Evolutionary conservation across 2,888 invertebrate species (phyloP).

Genomic region (Arctia plantaginis): DNA sequence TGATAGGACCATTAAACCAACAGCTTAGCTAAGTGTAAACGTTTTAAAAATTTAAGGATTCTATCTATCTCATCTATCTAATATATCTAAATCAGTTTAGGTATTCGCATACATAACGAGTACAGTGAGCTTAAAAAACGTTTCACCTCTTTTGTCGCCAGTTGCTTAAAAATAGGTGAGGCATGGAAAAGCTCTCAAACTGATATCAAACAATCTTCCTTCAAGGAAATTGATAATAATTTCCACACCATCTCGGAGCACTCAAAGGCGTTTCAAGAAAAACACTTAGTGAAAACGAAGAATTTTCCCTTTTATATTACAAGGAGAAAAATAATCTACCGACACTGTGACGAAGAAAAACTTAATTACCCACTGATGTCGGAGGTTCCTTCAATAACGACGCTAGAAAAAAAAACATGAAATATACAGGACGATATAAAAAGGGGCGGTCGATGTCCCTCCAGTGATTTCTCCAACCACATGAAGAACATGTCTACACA

Average conservation of each 20-base stretch:
- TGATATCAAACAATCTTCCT: neutral
- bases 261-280: conserved; percentile 18
- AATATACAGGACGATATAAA: conserved; percentile 1
- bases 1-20: too few species aligned
- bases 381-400: conserved; percentile 39
- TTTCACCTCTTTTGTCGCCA: neutral
- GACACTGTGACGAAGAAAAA: conserved; percentile 37
- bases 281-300: conserved; percentile 22
- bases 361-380: conserved; percentile 44
- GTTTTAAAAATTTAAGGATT: too few species aligned
- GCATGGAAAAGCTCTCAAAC: neutral
- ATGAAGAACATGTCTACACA: too few species aligned
- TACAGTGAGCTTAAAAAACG: neutral
- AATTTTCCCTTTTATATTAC: conserved; percentile 17
- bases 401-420: conserved; percentile 15
- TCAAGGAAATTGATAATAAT: conserved; percentile 13
- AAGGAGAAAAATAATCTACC: conserved; percentile 34
- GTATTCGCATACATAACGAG: too few species aligned
- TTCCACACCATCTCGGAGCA: conserved; percentile 6
- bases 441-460: neutral
- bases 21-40: too few species aligned
- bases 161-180: neutral
- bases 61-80: too few species aligned
- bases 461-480: too few species aligned
- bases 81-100: too few species aligned